A percentile compares a stretch with the other conserved stretches of the same genome.
These are phyloP conservation scores for Cheilosia scutellata DNA, from an alignment of 2,888 invertebrate genomes.

Conservation along the genomic window DNA sequence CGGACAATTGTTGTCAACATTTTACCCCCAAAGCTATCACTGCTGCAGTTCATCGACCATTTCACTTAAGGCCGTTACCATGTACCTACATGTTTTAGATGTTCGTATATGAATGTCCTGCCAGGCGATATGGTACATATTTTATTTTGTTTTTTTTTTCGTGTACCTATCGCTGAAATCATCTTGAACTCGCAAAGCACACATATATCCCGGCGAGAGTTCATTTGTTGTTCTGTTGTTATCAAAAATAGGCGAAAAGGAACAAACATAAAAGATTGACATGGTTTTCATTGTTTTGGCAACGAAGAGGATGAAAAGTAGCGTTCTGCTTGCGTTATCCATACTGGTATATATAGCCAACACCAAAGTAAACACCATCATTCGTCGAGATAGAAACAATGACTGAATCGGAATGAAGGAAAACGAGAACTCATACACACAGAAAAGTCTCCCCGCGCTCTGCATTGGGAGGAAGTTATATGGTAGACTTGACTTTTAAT, in stretches of 20 bases:
- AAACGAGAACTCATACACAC: conserved; percentile 22
- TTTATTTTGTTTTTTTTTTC: background rate
- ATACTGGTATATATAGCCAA: conserved; percentile 24
- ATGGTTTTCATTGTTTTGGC: conserved; percentile 67
- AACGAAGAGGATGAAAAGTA: conserved; percentile 37
- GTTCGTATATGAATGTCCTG: conserved; percentile 24
- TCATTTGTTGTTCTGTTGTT: conserved; percentile 19
- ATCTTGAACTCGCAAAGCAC: conserved; percentile 30
- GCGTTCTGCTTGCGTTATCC: conserved; percentile 40
- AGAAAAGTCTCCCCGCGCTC: background rate
- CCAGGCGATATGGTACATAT: conserved; percentile 1
- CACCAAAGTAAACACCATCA: conserved; percentile 50
- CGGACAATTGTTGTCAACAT: background rate
- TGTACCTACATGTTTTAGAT: background rate
- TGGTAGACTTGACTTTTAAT: conserved; percentile 67
- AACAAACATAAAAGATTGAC: conserved; percentile 58
- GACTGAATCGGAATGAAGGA: conserved; percentile 53
- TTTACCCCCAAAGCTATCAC: background rate
- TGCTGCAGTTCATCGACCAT: conserved; percentile 25
- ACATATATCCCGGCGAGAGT: conserved; percentile 14
- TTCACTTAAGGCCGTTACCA: conserved; percentile 10
- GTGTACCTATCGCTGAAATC: background rate
- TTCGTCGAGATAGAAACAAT: conserved; percentile 34
- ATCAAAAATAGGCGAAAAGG: conserved; percentile 1
- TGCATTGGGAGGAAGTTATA: background rate